Evolutionary conservation across 2,797 vertebrate genomes (phyloP), one percentile per base, ranked within the genome.

Genomic region (Myotis pilosus): DNA sequence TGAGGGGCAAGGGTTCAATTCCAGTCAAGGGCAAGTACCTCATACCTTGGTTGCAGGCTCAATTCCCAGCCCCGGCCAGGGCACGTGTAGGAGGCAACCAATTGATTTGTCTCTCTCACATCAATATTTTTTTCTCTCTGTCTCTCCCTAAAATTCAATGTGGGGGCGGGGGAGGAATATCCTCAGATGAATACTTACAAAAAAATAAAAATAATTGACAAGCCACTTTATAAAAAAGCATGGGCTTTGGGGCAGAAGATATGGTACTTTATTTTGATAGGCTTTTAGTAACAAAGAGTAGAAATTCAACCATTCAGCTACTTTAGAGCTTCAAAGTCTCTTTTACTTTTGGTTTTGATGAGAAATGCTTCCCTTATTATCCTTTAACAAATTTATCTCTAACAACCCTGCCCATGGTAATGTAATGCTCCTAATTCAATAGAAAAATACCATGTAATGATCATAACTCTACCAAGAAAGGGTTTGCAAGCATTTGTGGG

Each of bases 361-460:
- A 80, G 36, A 96, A 78, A 72, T 47, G 12, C 12, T 93, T 94
- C 55, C 17, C 22, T 90, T 87, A 7, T 87, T 25, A 71, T 55
- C 38, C 23, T 87, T 79, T 84, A 89, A 78, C 44, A 96, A 89
- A 81, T 36, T n/a, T 72, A 60, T 72, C 38, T 94, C 62, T 80
- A 84, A 84, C 17, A 80, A 68, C n/a, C 25, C 30, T 92, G 23
- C 16, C n/a, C 41, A 51, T 30, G 51, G 49, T 84, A 91, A 87
- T n/a, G 3, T 75, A 89, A 94, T 60, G 30, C n/a, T 93, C 51
- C 57, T 89, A 95, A 85, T 87, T 93, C 44, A 93, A 60, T 76
- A 87, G 53, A n/a, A 88, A 83, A 93, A 90, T 44, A 89, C 17
- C 11, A 68, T 5, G 4, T 33, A 36, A 33, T 87, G 20, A 92